These are phyloP conservation scores for Gonatopus flavifemur DNA, from an alignment of 1,140 invertebrate species.

Conservation along the genomic window DNA sequence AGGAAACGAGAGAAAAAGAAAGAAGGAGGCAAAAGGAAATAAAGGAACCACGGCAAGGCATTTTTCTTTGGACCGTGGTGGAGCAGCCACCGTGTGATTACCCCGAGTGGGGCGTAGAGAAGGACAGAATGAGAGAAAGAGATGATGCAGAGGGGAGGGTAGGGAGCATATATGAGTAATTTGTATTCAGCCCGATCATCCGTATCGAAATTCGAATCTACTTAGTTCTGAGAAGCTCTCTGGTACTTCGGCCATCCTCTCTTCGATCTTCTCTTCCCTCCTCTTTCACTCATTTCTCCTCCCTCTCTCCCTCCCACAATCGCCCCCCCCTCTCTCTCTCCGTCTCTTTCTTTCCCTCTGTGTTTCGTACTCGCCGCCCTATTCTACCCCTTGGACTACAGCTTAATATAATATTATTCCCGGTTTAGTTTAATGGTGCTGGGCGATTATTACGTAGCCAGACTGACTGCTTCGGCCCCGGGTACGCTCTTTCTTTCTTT, in stretches of 20 bases:
- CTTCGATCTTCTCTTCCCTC: neutral
- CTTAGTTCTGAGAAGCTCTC: conserved; percentile 58
- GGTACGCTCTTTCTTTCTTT: conserved; percentile 25
- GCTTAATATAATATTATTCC: conserved; percentile 60
- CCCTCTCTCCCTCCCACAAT: conserved; percentile 18
- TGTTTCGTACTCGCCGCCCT: conserved; percentile 22
- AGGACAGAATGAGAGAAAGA: conserved; percentile 3
- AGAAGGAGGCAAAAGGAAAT: conserved; percentile 26
- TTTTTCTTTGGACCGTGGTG: conserved; percentile 49
- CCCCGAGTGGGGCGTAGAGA: conserved; percentile 19
- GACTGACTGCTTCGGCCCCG: conserved; percentile 40
- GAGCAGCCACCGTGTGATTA: conserved; percentile 58
- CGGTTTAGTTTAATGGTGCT: conserved; percentile 60
- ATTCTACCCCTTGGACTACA: conserved; percentile 35
- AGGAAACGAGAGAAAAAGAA: conserved; percentile 1
- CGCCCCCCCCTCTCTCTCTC: conserved; percentile 21
- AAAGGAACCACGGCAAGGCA: too few species aligned
- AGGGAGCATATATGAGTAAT: conserved; percentile 58
- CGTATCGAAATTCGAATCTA: conserved; percentile 62
- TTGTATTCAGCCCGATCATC: conserved; percentile 61
- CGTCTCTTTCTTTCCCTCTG: conserved; percentile 4
- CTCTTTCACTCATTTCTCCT: conserved; percentile 19
- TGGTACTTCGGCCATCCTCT: conserved; percentile 25
- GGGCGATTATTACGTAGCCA: conserved; percentile 57
- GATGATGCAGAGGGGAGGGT: conserved; percentile 16